Evolutionary conservation across 2,113 vertebrate species (phyloP).

Genomic region (Anhinga anhinga): DNA sequence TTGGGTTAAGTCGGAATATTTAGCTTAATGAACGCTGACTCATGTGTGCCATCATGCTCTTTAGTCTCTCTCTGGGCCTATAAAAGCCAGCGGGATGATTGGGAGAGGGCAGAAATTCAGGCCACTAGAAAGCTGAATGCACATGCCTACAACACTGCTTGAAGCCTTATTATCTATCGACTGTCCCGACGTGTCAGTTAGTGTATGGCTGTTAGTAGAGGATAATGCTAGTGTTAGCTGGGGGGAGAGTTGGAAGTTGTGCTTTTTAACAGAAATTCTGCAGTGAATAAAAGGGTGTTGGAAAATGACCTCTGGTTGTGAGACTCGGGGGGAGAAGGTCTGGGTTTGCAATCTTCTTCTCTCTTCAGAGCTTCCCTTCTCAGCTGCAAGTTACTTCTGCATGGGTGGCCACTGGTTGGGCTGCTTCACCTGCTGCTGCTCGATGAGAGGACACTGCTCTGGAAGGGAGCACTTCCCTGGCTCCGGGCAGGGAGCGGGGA

Average conservation of each 20-base stretch:
- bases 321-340: background rate
- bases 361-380: background rate
- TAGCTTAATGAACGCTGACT: background rate
- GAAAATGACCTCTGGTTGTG: background rate
- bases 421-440: constrained; percentile 49
- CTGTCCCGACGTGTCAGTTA: background rate
- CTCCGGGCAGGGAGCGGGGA: background rate
- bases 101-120: background rate
- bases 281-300: background rate
- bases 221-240: background rate
- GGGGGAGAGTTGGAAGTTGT: background rate
- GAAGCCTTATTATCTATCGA: background rate
- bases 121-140: background rate
- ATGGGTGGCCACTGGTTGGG: background rate
- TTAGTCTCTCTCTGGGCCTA: background rate
- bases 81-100: background rate
- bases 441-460: background rate
- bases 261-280: background rate
- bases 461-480: background rate
- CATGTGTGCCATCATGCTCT: background rate
- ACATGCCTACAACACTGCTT: background rate
- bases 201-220: background rate
- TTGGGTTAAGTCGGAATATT: background rate
- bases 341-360: background rate
- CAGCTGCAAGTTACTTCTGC: constrained; percentile 3